Percentiles rank a stretch among this genome's conserved stretches.
These are phyloP conservation scores for Mamestra configurata DNA, from an alignment of 1,140 invertebrate species.

Conservation along the genomic window DNA sequence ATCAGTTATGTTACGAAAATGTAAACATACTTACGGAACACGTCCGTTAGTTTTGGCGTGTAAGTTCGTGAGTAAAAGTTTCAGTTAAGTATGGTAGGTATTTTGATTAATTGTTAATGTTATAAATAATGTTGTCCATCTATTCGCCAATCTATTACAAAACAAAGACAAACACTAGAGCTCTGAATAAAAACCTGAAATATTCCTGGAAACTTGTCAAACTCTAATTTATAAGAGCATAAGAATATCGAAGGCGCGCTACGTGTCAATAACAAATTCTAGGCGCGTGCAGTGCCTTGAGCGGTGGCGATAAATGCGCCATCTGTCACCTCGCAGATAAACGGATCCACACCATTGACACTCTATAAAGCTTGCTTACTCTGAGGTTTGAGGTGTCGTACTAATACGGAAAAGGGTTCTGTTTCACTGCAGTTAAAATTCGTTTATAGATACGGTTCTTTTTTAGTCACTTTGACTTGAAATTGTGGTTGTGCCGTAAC, in stretches of 20 bases:
- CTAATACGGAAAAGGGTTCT: not conserved
- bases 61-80: not conserved
- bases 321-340: conserved; percentile 44
- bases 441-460: not conserved
- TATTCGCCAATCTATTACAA: too few relatives aligned
- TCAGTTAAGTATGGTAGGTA: too few relatives aligned
- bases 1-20: conserved; percentile 24
- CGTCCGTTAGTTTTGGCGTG: not conserved
- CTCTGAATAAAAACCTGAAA: not conserved
- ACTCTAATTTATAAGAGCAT: conserved; percentile 20
- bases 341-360: conserved; percentile 25
- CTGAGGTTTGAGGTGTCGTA: not conserved
- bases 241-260: conserved; percentile 3
- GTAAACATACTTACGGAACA: not conserved
- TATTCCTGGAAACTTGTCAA: not conserved
- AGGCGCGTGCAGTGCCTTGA: conserved; percentile 21
- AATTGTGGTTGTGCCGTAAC: too few relatives aligned
- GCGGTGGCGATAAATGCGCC: conserved; percentile 29
- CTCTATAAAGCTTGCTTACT: conserved; percentile 35
- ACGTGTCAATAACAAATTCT: conserved; percentile 35
- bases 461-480: too few relatives aligned
- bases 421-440: not conserved
- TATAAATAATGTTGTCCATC: too few relatives aligned
- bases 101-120: too few relatives aligned
- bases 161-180: not conserved